Base-by-base conservation (phyloP, 2,797 vertebrate species). In the Spea hammondii region DNA sequence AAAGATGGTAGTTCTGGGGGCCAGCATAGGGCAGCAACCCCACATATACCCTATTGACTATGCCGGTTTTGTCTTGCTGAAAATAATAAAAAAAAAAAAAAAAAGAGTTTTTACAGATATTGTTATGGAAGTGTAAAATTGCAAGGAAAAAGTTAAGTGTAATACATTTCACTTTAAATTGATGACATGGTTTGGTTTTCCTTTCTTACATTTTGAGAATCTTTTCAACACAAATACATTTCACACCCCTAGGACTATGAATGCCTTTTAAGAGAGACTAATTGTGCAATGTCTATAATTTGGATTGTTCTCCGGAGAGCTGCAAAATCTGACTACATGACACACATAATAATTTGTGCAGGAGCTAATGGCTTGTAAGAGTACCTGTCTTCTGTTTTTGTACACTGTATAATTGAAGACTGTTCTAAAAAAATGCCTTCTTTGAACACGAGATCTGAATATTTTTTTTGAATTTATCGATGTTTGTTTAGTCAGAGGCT, bases 291-390 rank as follows among this genome's bases (percentile, higher is more conserved):
- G 55, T 68, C 65, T 74, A 69, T 74, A 74, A 74, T 79, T 68
- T 79, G 17, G 48, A 79, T 74, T 74, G 78, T 79, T 74, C 78
- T 79, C 78, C 11, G 2, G 78, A 74, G 71, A 79, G 65, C 71
- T 50, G 71, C 65, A 74, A 65, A 73, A 74, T 68, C 12, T 45
- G 50, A 72, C 64, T 67, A 68, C 69, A 67, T 79, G 9, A 74
- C 71, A 79, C 71, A 79, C 76, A 78, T 78, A 72, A 65, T 74
- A 73, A 74, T 79, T 79, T 79, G 70, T 62, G 65, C 48, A 68
- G 54, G 65, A 69, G 60, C 78, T 74, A 79, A 79, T 74, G 65
- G 64, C 70, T 79, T 54, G 50, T 68, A 70, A 59, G 77, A 73
- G 62, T 72, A 79, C 70, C 78, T 74, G 65, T 74, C 69, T 6